Conservation (phyloP, 2,888 invertebrate species). For the Ellobium chinense region DNA sequence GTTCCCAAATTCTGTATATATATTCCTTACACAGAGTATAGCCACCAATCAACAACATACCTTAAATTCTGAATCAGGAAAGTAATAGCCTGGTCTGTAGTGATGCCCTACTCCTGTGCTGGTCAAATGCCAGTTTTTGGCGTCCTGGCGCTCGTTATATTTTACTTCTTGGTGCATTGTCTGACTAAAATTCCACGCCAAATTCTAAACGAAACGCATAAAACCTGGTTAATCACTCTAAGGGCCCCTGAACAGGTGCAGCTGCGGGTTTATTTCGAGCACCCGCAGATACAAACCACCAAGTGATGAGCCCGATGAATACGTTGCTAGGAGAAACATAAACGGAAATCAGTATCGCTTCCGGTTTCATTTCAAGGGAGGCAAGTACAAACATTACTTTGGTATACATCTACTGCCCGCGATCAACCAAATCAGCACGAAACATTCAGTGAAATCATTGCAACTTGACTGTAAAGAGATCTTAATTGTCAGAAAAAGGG, state of each 20-base stretch:
- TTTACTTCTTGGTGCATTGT: conserved; percentile 65
- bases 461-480: too few relatives aligned
- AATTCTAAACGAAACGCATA: too few relatives aligned
- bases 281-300: not conserved
- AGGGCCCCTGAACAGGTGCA: not conserved
- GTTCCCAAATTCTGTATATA: not conserved
- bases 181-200: too few relatives aligned
- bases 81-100: conserved; percentile 78
- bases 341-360: not conserved
- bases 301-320: not conserved
- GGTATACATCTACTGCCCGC: too few relatives aligned
- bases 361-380: not conserved
- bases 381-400: not conserved
- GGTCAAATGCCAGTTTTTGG: conserved; percentile 71
- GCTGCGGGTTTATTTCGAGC: not conserved
- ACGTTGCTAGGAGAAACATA: conserved; percentile 43
- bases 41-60: too few relatives aligned
- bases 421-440: too few relatives aligned
- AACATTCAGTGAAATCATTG: too few relatives aligned
- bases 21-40: not conserved
- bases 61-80: conserved; percentile 77
- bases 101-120: conserved; percentile 79
- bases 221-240: too few relatives aligned
- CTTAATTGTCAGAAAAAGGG: too few relatives aligned
- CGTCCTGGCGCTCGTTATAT: conserved; percentile 63